Conservation (phyloP, 2,888 invertebrate genomes). For the Saturnia pavonia region DNA sequence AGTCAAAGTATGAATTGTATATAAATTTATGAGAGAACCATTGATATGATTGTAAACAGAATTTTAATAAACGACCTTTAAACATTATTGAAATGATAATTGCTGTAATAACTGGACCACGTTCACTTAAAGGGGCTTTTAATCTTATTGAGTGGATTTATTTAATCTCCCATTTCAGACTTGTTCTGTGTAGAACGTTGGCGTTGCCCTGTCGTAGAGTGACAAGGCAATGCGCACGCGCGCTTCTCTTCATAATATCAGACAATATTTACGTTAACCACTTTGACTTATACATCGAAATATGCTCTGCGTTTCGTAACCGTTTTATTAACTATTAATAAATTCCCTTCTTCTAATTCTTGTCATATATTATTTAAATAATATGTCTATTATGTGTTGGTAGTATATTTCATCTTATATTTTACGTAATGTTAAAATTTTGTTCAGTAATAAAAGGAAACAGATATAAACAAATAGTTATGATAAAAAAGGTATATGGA, state of each 20-base stretch:
- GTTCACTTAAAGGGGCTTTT: constrained; percentile 60
- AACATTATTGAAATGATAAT: constrained; percentile 35
- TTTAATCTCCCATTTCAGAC: constrained; percentile 51
- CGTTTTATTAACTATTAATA: constrained; percentile 6
- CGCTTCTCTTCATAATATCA: constrained; percentile 49
- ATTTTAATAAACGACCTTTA: constrained; percentile 12
- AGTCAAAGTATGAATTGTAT: constrained; percentile 7
- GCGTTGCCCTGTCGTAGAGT: constrained; percentile 45
- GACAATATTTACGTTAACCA: constrained; percentile 34
- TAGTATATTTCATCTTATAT: neutral
- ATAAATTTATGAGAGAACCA: constrained; percentile 5
- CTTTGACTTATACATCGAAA: constrained; percentile 2
- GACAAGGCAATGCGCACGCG: constrained; percentile 59
- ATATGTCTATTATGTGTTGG: neutral
- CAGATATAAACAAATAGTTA: neutral
- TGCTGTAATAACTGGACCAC: constrained; percentile 41
- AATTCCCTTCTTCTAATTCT: neutral
- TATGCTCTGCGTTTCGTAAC: constrained; percentile 4
- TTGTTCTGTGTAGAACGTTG: constrained; percentile 44
- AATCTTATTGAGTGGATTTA: constrained; percentile 67
- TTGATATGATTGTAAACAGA: constrained; percentile 8
- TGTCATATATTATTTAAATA: neutral
- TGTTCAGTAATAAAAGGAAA: neutral
- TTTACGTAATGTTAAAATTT: neutral
- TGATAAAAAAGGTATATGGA: no score